Base-by-base conservation (phyloP, 2,113 vertebrate species). In the Canis aureus region DNA sequence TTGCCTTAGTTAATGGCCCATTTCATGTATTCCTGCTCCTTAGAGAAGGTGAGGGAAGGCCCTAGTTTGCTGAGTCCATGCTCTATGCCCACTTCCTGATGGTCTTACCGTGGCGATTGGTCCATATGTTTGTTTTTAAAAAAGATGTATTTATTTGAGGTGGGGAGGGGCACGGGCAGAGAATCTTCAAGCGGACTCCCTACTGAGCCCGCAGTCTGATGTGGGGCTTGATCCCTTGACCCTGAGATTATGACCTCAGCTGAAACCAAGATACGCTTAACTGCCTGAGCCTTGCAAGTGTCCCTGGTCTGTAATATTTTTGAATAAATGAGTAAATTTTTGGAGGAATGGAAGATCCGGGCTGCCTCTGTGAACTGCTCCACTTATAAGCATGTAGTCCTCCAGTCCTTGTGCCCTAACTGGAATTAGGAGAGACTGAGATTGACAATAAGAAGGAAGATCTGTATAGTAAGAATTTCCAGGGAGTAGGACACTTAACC, bases 381-480 rank as follows among this genome's bases (percentile, higher is more conserved):
- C 53, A 53, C 79, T 74, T 12, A 9, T 82, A 71, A 89, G 66
- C 12, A n/a, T 3, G 4, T n/a, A 55, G n/a, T 29, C 81, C 49
- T 80, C 73, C 9, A 32, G 32, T 76, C 60, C 13, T 57, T n/a
- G 81, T 93, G 78, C 59, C 51, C 0, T 32, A 66, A 81, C n/a
- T 38, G 60, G 74, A 89, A 49, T 71, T 79, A 87, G 79, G 88
- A 96, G 76, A 64, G 38, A 23, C 64, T 67, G 49, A 91, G 51
- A 51, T n/a, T 60, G 67, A 27, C 35, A 29, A 66, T 53, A 23
- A 95, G 25, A 43, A 87, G 25, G 73, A 62, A 35, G 10, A 55
- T 71, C 35, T 88, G 38, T 64, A 32, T 32, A 57, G 35, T 94
- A 67, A 5, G 81, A 91, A 82, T 95, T 87, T 85, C 59, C n/a